phyloP scores from a whole-genome alignment of 2,888 invertebrate genomes.

The Hypolimnas misippus region DNA sequence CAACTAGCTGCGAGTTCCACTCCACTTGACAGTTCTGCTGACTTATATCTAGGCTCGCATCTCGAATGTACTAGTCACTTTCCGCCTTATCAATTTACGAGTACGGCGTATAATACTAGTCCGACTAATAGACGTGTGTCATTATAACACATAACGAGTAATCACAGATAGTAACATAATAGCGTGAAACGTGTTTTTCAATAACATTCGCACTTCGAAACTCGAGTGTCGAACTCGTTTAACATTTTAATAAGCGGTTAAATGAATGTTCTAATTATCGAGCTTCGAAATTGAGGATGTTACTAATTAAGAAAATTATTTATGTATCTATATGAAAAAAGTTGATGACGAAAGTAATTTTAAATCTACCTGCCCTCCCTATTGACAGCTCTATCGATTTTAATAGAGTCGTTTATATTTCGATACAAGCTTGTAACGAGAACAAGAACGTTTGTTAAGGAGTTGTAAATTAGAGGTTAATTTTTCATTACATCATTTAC shows the following conservation, averaged over 20 bases:
- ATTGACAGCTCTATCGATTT: neutral
- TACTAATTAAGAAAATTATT: slow-evolving; percentile 33
- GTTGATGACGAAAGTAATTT: neutral
- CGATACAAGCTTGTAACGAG: slow-evolving; percentile 1
- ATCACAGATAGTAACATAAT: slow-evolving; percentile 18
- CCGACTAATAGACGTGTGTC: slow-evolving; percentile 24
- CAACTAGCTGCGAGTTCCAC: slow-evolving; percentile 25
- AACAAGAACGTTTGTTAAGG: neutral
- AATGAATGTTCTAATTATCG: slow-evolving; percentile 33
- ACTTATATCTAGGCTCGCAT: slow-evolving; percentile 28
- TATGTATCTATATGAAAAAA: slow-evolving; percentile 4
- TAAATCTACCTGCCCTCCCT: neutral
- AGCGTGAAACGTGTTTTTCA: slow-evolving; percentile 28
- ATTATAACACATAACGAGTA: slow-evolving; percentile 21
- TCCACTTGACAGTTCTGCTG: slow-evolving; percentile 25
- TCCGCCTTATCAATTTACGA: slow-evolving; percentile 30
- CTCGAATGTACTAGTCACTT: slow-evolving; percentile 26
- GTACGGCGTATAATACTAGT: slow-evolving; percentile 15
- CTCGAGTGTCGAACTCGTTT: slow-evolving; percentile 30
- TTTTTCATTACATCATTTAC: slow-evolving; percentile 5
- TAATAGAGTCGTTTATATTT: slow-evolving; percentile 21
- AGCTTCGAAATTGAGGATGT: slow-evolving; percentile 28
- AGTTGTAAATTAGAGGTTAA: neutral
- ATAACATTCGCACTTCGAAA: slow-evolving; percentile 31
- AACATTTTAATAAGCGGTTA: slow-evolving; percentile 30